Base-by-base conservation (phyloP, 2,888 invertebrate species). In the Lasius platythorax region DNA sequence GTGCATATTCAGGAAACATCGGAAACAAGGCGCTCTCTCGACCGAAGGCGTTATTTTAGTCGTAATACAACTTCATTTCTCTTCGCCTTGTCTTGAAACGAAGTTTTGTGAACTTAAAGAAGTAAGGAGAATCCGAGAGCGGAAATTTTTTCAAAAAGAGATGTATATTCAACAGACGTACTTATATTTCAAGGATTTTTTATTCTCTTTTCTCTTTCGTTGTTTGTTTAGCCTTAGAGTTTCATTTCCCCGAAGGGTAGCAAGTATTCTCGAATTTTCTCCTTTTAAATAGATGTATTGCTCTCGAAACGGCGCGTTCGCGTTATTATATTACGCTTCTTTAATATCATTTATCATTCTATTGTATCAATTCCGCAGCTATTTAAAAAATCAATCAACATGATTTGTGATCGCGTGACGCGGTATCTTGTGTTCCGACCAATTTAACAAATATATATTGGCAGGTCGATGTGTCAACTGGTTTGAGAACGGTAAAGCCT, bases 11-110 rank as follows among this genome's bases (percentile, higher is more conserved):
- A 68, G 18, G 23, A 61, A 58, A 43, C 43, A n/a, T 23, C 30
- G 43, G 37, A 53, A 40, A 40, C 76, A 37, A n/a, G 33, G 1
- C 12, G 15, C 3, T 28, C 5, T 30, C 15, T 8, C 53, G 28
- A 40, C 28, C 66, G 53, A 30, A 4, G n/a, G 40, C 30, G 70
- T 72, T 72, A 61, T 79, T 72, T 72, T 72, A 72, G 28, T 33
- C 8, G 12, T 72, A 72, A 79, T 72, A 46, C 72, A 72, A 72
- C 23, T 72, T 79, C 23, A 28, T 79, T 79, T 28, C 43, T 58
- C 23, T 18, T 46, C 33, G 46, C 64, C n/a, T 53, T n/a, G 58
- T 43, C 28, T 40, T 11, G 33, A 9, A 61, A 72, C 37, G 58
- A 68, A 79, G 58, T 79, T 72, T 43, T 33, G 46, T 33, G 46